Base-by-base conservation (phyloP, 2,797 vertebrate species). In the Eremophila alpestris region DNA sequence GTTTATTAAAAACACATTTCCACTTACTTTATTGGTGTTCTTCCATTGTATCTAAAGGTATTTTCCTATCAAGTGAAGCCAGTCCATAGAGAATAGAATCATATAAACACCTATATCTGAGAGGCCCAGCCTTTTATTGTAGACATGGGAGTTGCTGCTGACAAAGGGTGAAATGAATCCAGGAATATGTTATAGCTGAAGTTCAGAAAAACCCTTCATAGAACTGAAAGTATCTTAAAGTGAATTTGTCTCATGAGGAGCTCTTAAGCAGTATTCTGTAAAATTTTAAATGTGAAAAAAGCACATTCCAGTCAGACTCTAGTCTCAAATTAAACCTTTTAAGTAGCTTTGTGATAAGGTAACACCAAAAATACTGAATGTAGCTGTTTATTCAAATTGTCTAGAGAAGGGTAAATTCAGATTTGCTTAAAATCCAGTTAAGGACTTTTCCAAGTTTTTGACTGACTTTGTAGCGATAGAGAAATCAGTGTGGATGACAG, bases 1-100 rank as follows among this genome's bases (percentile, higher is more conserved):
- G 81, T 96, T 96, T 97, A 95, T 95, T 95, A 96, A 97, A 97
- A 96, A 92, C 43, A 85, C 40, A 79, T 89, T 96, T 97, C 64
- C 30, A 74, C 73, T 89, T 65, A 80, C 80, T 94, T 96, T 93
- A 55, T 78, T 95, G 59, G 27, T 87, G 14, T 58, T 87, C 23
- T 93, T 71, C 70, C 45, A 54, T 91, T 97, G 67, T 81, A 83
- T 95, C 55, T 87, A 58, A 73, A 94, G 69, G 32, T 88, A 79
- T 92, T 96, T 87, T 87, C 46, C 86, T 26, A 40, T n/a, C 32
- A 89, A 49, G 45, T 76, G 34, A 51, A 83, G 54, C 16, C 58
- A 38, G 36, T 52, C 58, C 76, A 19, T 45, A 55, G 76, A 63
- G 40, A 54, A 48, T 34, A 43, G 30, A 38, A 40, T 58, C 16